These are phyloP conservation scores for Liparis tanakae DNA, from an alignment of 2,797 vertebrate species.

Conservation along the genomic window DNA sequence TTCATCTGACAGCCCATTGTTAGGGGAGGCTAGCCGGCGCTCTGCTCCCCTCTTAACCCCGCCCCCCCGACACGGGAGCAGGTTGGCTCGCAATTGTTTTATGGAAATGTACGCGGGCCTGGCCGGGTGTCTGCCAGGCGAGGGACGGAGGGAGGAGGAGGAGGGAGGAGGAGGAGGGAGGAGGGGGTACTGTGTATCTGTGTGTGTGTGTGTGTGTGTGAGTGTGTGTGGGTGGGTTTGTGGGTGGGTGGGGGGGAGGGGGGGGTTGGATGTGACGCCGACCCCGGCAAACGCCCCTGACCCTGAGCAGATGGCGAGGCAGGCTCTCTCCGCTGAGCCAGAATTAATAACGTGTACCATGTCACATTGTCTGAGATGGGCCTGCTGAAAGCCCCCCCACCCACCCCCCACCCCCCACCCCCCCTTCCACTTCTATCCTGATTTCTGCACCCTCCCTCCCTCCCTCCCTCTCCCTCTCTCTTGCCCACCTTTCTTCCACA, in stretches of 20 bases:
- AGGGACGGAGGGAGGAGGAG: constrained; percentile 69
- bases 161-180: constrained; percentile 42
- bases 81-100: constrained; percentile 88
- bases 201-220: constrained; percentile 21
- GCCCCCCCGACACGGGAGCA: constrained; percentile 80
- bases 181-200: constrained; percentile 32
- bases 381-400: constrained; percentile 60
- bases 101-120: constrained; percentile 83
- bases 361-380: constrained; percentile 88
- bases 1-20: constrained; percentile 86
- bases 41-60: constrained; percentile 68
- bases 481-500: constrained; percentile 14
- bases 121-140: constrained; percentile 83
- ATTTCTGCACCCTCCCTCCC: constrained; percentile 23
- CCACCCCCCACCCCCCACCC: background rate
- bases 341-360: constrained; percentile 93
- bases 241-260: background rate
- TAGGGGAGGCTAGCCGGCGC: constrained; percentile 61
- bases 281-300: constrained; percentile 89
- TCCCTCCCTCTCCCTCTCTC: constrained; percentile 7
- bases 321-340: constrained; percentile 88
- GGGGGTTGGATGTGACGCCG: constrained; percentile 78
- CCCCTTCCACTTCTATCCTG: constrained; percentile 44
- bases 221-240: constrained; percentile 62
- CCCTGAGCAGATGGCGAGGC: constrained; percentile 91